phyloP scores from a whole-genome alignment of 2,113 vertebrate genomes.

The Pelvicachromis taeniatus region DNA sequence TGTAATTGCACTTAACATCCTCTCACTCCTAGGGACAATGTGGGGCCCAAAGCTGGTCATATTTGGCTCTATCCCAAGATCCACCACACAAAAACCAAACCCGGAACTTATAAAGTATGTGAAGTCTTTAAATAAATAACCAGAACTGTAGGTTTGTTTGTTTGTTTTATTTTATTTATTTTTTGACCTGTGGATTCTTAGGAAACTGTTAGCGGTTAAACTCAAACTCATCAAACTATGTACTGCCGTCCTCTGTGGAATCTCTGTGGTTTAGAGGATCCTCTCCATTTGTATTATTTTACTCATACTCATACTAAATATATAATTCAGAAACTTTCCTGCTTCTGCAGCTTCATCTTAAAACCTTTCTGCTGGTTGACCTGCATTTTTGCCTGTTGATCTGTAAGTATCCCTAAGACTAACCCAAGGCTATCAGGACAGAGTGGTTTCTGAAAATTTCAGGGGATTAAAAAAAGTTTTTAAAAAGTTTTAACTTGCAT shows the following conservation, averaged over 20 bases:
- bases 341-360: neutral
- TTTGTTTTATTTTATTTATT: neutral
- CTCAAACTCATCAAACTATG: too few relatives aligned
- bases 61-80: neutral
- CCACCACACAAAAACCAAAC: neutral
- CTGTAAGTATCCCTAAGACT: neutral
- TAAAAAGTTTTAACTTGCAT: neutral
- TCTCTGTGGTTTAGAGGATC: neutral
- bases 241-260: neutral
- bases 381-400: neutral
- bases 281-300: neutral
- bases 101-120: neutral
- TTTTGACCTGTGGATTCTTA: neutral
- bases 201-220: neutral
- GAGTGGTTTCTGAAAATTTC: neutral
- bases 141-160: neutral
- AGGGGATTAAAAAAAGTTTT: too few relatives aligned
- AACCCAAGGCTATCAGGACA: neutral
- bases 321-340: neutral
- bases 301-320: neutral
- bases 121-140: neutral
- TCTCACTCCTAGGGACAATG: neutral
- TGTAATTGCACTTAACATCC: neutral
- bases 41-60: neutral
- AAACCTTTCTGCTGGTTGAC: neutral